A percentile compares a stretch with the other conserved stretches of the same genome.
phyloP scores from a whole-genome alignment of 2,888 invertebrate genomes.

The Ophion slaviceki region DNA sequence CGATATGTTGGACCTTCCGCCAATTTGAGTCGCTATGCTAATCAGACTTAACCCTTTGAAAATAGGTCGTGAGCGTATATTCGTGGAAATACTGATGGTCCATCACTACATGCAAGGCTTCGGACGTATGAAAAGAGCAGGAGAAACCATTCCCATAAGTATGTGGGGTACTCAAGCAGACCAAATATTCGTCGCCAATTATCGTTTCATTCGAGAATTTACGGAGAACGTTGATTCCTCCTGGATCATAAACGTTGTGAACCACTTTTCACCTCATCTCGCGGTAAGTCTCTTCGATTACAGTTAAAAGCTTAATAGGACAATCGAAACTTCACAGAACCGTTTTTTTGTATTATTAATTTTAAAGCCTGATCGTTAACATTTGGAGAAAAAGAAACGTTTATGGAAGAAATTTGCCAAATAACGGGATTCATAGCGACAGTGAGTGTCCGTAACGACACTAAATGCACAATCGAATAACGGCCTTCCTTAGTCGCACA shows the following conservation, averaged over 20 bases:
- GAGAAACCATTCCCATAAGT: slow-evolving; percentile 49
- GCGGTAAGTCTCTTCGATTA: slow-evolving; percentile 22
- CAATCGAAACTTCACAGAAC: not conserved
- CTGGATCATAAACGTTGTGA: slow-evolving; percentile 84
- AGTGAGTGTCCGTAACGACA: no score
- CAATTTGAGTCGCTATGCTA: not conserved
- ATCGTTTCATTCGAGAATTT: slow-evolving; percentile 84
- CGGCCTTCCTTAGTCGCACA: no score
- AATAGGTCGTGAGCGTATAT: slow-evolving; percentile 75
- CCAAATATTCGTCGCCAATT: slow-evolving; percentile 77
- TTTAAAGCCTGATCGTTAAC: no score
- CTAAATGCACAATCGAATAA: no score
- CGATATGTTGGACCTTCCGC: no score
- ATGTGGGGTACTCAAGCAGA: slow-evolving; percentile 68
- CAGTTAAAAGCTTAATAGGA: not conserved
- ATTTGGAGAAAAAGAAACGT: no score
- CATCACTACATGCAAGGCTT: slow-evolving; percentile 80
- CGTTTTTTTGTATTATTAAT: not conserved
- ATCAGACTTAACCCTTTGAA: slow-evolving; percentile 22
- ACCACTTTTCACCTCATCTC: slow-evolving; percentile 81
- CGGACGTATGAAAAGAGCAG: slow-evolving; percentile 59
- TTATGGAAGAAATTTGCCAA: no score
- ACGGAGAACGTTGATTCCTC: slow-evolving; percentile 83
- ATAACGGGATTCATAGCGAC: no score
- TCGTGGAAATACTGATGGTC: slow-evolving; percentile 84